Conservation (phyloP, 2,888 invertebrate species). For the Cremastinae sp. region DNA sequence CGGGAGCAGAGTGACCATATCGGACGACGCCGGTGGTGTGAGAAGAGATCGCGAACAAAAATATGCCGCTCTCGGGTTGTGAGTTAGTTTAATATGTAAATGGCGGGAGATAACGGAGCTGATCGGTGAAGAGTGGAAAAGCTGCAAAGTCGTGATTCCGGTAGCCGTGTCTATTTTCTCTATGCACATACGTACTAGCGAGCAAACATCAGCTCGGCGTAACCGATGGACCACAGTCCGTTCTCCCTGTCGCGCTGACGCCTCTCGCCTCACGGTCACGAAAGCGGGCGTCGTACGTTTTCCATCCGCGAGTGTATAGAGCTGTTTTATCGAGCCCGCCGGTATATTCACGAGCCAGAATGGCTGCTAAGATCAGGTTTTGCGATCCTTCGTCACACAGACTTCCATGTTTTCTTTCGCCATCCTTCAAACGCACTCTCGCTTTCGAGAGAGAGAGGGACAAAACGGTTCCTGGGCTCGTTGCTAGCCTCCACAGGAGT, state of each 20-base stretch:
- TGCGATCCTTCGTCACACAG: slow-evolving; percentile 34
- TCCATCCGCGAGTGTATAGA: background rate
- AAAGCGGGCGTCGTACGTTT: slow-evolving; percentile 33
- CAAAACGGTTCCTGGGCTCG: slow-evolving; percentile 74
- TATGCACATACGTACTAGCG: slow-evolving; percentile 9
- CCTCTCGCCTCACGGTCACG: slow-evolving; percentile 36
- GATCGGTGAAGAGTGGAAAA: slow-evolving; percentile 76
- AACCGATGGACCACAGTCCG: slow-evolving; percentile 60
- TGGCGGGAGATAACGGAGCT: slow-evolving; percentile 77
- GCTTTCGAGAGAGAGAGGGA: slow-evolving; percentile 76
- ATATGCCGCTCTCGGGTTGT: slow-evolving; percentile 78
- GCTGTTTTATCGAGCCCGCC: slow-evolving; percentile 24
- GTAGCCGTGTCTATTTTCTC: slow-evolving; percentile 77
- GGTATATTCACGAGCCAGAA: slow-evolving; percentile 1
- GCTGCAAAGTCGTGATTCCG: slow-evolving; percentile 79
- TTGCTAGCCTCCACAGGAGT: too few species aligned
- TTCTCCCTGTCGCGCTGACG: slow-evolving; percentile 36
- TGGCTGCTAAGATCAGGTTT: slow-evolving; percentile 32
- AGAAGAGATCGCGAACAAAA: slow-evolving; percentile 66
- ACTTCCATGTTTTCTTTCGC: slow-evolving; percentile 19
- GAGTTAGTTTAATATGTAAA: slow-evolving; percentile 81
- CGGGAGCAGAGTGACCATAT: slow-evolving; percentile 47
- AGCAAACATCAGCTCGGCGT: slow-evolving; percentile 30
- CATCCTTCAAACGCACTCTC: slow-evolving; percentile 54
- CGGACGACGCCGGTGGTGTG: slow-evolving; percentile 46